Evolutionary conservation across 2,797 vertebrate species (phyloP), one percentile per base, ranked within the genome.

Genomic region (Ctenosaura bakeri): DNA sequence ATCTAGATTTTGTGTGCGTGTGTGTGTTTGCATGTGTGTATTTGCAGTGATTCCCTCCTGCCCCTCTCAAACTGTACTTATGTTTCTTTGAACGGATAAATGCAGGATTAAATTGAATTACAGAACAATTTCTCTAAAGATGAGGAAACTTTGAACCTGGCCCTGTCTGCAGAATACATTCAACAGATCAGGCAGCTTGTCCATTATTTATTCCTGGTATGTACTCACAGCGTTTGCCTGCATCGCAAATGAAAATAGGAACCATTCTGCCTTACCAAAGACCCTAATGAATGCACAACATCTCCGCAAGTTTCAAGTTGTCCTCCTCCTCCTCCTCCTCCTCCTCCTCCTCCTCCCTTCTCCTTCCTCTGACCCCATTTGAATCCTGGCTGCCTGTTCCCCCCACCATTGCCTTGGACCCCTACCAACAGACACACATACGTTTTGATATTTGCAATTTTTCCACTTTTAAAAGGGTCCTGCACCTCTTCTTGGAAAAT

Each of bases 81-180:
- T 29, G 87, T 94, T 94, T 89, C 93, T 85, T 92, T 91, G 83
- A 95, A 94, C 46, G 92, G 92, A 91, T 90, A 88, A 93, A 94
- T 88, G 90, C 92, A 91, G 94, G 94, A 94, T 46, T 94, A 96
- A 96, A 96, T 94, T 96, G 93, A 95, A 96, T 96, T 95, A 96
- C 93, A 90, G 89, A 90, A 89, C 73, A 93, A 94, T 94, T 94
- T 89, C 90, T 95, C 94, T 91, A 32, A 76, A 87, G 93, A 93
- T 92, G 93, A 94, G 94, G 94, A 95, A 95, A 94, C 94, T 96
- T 95, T 95, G 94, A 94, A 95, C 94, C 93, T 92, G 94, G 89
- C 91, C 86, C 88, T 94, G 94, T 95, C 94, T 96, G 93, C 6
- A 64, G 74, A 94, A 85, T 89, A 79, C 90, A 93, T 94, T 93